Base-by-base conservation (phyloP, 2,888 invertebrate species). In the Pseudanteris insignis region DNA sequence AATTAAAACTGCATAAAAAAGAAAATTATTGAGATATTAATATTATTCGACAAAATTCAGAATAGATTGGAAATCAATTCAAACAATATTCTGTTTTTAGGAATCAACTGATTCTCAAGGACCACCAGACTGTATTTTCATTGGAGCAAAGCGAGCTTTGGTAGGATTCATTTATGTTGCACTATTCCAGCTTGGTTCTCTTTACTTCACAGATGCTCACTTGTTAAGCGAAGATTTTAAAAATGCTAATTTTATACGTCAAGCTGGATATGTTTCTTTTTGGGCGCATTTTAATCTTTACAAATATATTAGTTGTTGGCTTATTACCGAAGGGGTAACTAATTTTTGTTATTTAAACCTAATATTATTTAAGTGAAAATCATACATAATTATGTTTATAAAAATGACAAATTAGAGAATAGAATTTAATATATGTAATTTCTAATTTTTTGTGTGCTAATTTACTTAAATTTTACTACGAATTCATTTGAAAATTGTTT, bases 241-340 rank as follows among this genome's bases (percentile, higher is more conserved):
- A 10, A 75, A 85, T 0, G 74, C 80, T 1, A 79, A 82, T 0
- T 84, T 89, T 50, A 70, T 87, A 6, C 84, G 83, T 67, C 85
- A 87, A 47, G 85, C 89, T 61, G 74, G 89, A 10, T 81, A 89
- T 50, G 79, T 92, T 64, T 92, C 91, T 1, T 70, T 93, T 1
- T 96, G 94, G 93, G 94, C 91, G 0, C 89, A 93, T 75, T 85
- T 90, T 48, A 86, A 88, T 8, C 81, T 97, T 2, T 94, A 93
- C 80, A 96, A 96, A 78, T 98, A 98, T 75, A 90, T 96, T 38
- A 90, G 92, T 1, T 92, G 91, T 75, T 98, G 97, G 97, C 83
- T 97, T 32, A 83, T 98, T 11, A 88, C 93, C 2, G 94, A 94
- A 84, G 92, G 93, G 73, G 88, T 79, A 65, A 67, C 71, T 64